phyloP scores from a whole-genome alignment of 1,140 invertebrate species.

The Formica selysi region DNA sequence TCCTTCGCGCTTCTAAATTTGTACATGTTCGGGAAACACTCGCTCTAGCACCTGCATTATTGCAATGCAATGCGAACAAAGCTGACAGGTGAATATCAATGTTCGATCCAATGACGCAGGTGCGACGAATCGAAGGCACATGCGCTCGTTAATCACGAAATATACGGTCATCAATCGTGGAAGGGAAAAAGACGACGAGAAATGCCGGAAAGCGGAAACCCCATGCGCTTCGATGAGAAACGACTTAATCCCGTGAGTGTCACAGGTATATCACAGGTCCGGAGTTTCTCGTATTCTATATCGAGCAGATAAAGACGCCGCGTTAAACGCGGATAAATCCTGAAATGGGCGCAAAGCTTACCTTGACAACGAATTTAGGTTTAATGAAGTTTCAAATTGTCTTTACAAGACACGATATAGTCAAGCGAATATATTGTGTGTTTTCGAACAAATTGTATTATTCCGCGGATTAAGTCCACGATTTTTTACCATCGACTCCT shows the following conservation, averaged over 20 bases:
- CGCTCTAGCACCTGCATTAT: neutral
- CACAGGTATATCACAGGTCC: neutral
- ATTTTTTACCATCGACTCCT: conserved; percentile 16
- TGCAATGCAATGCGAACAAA: conserved; percentile 14
- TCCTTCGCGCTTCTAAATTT: conserved; percentile 53
- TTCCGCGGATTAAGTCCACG: conserved; percentile 3
- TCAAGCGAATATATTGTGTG: neutral
- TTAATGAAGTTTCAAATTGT: neutral
- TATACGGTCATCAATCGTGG: conserved; percentile 41
- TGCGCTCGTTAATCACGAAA: conserved; percentile 77
- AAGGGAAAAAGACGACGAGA: conserved; percentile 43
- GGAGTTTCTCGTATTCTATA: neutral
- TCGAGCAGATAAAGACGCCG: neutral
- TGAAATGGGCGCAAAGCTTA: neutral
- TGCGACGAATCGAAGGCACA: conserved; percentile 74
- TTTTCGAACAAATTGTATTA: conserved; percentile 3
- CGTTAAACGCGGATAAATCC: neutral
- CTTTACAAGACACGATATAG: neutral
- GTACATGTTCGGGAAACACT: conserved; percentile 7
- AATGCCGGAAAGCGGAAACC: conserved; percentile 45
- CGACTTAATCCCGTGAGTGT: conserved; percentile 28
- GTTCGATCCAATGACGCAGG: conserved; percentile 67
- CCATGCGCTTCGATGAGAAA: conserved; percentile 3
- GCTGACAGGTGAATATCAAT: conserved; percentile 62
- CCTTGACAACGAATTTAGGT: neutral